Conservation (phyloP, 1,140 invertebrate species). For the Odontomachus brunneus region DNA sequence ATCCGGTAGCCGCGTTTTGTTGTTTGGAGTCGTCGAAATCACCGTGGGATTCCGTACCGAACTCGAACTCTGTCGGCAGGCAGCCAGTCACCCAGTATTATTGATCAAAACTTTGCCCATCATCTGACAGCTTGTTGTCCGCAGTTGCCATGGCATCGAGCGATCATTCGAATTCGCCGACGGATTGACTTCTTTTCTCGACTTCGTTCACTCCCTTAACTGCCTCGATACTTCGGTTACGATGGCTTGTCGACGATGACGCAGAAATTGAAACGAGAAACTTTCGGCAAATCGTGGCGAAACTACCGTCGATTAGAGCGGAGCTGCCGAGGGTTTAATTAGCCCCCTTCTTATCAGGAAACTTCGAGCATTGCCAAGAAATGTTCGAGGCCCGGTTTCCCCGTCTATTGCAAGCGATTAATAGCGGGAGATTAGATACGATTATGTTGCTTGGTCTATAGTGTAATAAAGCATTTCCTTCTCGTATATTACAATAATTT, state of each 20-base stretch:
- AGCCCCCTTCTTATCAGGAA: conserved; percentile 45
- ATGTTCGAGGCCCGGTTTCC: conserved; percentile 65
- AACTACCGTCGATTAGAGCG: conserved; percentile 33
- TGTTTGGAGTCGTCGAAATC: conserved; percentile 60
- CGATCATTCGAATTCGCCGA: conserved; percentile 80
- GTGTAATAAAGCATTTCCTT: no score
- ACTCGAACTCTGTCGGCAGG: conserved; percentile 63
- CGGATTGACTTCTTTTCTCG: conserved; percentile 55
- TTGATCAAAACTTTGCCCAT: conserved; percentile 86
- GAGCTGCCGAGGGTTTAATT: conserved; percentile 38
- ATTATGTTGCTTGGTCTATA: not conserved
- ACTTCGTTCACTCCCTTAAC: conserved; percentile 13
- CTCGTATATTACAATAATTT: not conserved
- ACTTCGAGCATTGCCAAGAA: conserved; percentile 72
- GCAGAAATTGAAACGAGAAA: conserved; percentile 52
- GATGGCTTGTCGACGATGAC: conserved; percentile 32
- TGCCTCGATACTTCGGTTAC: conserved; percentile 32
- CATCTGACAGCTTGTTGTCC: conserved; percentile 86
- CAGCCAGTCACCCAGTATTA: conserved; percentile 82
- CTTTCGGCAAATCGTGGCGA: conserved; percentile 43
- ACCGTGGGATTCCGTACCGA: conserved; percentile 54
- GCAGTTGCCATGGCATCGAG: conserved; percentile 83
- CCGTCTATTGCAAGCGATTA: conserved; percentile 25
- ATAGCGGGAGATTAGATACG: conserved; percentile 24
- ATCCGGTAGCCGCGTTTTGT: conserved; percentile 39